Base-by-base conservation (phyloP, 2,113 vertebrate species). In the Solea solea region DNA sequence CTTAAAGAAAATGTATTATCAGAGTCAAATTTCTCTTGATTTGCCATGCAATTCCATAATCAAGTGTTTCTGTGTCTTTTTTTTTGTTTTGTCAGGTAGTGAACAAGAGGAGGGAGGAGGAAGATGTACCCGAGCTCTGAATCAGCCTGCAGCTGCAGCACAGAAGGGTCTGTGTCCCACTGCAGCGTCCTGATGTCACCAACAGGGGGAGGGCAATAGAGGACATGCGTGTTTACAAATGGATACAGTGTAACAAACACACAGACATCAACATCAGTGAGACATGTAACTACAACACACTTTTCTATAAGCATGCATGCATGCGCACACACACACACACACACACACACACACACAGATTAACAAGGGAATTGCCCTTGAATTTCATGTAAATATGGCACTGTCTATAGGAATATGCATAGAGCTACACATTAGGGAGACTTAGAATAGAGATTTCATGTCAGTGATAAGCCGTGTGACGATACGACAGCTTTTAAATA, bases 81-180 rank as follows among this genome's bases (percentile, higher is more conserved):
- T 44, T 48, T 61, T 54, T 16, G 48, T 21, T 57, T 51, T 28
- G 55, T 60, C 16, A 78, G 10, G 50, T 15, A 57, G 58, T 53
- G 21, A 67, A 56, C 34, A 67, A 64, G 59, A 68, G 69, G 87
- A 94, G 13, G 45, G 89, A 92, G 90, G 68, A 83, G 50, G 50
- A 93, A 92, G 89, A 92, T 92, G 89, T 97, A 99, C 98, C 98
- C 96, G 88, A 97, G 95, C 92, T 98, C 97, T 88, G 97, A 97
- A 94, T 99, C 97, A 84, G 95, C 96, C 90, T 98, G 96, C 92
- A 99, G 96, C 94, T 98, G 98, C 81, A 99, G 95, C 91, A 99
- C 97, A 93, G 96, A 97, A 83, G 97, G 97, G 95, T 99, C 98
- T 93, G 97, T 97, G 94, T 99, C 97, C 98, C 97, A 99, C 91